Conservation (phyloP, 2,113 vertebrate genomes). For the Corythaixoides concolor region DNA sequence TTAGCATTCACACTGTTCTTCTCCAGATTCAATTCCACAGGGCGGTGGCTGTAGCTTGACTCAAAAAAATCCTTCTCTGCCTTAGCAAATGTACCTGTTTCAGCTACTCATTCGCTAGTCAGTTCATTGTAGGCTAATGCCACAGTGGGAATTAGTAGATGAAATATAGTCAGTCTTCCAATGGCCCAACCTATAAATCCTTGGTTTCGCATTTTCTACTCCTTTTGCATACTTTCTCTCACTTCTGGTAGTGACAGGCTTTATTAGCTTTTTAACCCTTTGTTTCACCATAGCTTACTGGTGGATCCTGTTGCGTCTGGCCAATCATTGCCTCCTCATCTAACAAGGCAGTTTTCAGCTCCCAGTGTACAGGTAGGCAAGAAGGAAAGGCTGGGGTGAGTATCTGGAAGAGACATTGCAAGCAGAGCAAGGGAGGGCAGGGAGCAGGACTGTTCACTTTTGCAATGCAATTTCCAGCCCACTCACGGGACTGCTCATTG, state of each 20-base stretch:
- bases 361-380: not conserved
- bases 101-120: not conserved
- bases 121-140: not conserved
- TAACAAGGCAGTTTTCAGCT: not conserved
- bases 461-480: not conserved
- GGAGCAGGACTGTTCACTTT: not conserved
- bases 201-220: not conserved
- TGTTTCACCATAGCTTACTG: not conserved
- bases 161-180: not conserved
- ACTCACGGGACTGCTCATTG: not conserved
- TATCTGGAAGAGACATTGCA: not conserved
- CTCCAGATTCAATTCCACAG: not conserved
- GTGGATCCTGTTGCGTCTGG: not conserved
- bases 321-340: not conserved
- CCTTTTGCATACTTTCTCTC: not conserved
- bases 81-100: not conserved
- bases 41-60: not conserved
- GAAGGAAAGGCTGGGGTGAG: not conserved
- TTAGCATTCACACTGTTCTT: not conserved
- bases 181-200: not conserved
- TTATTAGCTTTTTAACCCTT: not conserved
- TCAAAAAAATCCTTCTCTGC: not conserved
- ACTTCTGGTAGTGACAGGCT: not conserved
- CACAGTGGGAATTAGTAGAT: not conserved
- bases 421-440: rapidly evolving